Evolutionary conservation across 2,113 vertebrate genomes (phyloP).

Genomic region (Rissa tridactyla): DNA sequence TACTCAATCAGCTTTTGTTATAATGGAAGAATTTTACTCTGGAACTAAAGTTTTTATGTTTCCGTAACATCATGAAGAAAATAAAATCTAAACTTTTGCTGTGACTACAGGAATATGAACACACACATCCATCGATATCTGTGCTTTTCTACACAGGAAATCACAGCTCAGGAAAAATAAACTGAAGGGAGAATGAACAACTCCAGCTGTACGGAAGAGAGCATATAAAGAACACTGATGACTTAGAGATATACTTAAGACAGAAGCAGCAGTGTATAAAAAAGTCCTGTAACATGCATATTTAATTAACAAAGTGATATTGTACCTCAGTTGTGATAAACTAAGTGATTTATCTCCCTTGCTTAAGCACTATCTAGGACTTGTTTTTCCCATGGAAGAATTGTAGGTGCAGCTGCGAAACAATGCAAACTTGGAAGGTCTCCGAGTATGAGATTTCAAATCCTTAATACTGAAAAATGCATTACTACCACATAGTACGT

Average conservation of each 20-base stretch:
- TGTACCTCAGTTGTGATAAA: conserved; percentile 32
- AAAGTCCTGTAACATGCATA: conserved; percentile 15
- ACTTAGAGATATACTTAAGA: conserved; percentile 14
- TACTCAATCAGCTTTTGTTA: background rate
- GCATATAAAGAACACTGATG: conserved; percentile 22
- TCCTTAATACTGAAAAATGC: background rate
- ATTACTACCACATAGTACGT: background rate
- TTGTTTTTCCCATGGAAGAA: background rate
- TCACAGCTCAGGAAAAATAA: conserved; percentile 12
- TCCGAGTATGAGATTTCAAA: background rate
- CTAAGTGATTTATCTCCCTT: conserved; percentile 32
- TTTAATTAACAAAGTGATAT: conserved; percentile 48
- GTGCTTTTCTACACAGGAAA: conserved; percentile 6
- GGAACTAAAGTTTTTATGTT: background rate
- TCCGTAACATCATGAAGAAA: background rate
- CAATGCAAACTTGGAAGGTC: background rate
- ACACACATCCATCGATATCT: background rate
- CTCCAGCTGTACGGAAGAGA: background rate
- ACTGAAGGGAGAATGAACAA: conserved; percentile 6
- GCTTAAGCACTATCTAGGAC: background rate
- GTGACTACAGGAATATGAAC: background rate
- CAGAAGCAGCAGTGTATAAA: conserved; percentile 26
- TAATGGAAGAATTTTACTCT: conserved; percentile 2
- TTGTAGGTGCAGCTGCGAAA: conserved; percentile 20
- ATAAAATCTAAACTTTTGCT: conserved; percentile 1